These are phyloP conservation scores for Alfaro cultratus DNA, from an alignment of 2,797 vertebrate species.

Conservation along the genomic window DNA sequence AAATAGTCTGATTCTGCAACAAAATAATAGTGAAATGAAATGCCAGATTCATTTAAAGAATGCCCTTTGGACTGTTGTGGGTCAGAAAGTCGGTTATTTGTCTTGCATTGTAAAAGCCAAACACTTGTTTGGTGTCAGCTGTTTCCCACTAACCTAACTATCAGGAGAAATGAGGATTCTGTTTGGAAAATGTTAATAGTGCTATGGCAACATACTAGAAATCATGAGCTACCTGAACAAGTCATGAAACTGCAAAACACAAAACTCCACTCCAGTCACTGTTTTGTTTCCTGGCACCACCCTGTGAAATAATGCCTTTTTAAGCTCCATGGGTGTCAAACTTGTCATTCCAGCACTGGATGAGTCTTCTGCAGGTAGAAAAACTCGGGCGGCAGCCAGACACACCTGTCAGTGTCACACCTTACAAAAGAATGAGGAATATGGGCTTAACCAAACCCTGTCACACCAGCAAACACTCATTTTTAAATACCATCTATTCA, in stretches of 20 bases:
- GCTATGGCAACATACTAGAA: neutral
- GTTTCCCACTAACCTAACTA: neutral
- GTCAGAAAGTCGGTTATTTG: neutral
- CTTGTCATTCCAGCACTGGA: slow-evolving; percentile 46
- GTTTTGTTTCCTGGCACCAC: slow-evolving; percentile 19
- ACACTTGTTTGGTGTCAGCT: neutral
- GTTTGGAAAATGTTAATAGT: neutral
- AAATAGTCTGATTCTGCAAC: neutral
- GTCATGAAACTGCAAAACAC: neutral
- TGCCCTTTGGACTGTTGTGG: neutral
- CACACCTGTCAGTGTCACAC: slow-evolving; percentile 63
- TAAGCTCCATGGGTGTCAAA: slow-evolving; percentile 35
- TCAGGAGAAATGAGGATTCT: neutral
- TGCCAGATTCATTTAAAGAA: neutral
- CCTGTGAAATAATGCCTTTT: slow-evolving; percentile 32
- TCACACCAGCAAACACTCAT: slow-evolving; percentile 29
- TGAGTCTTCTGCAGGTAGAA: slow-evolving; percentile 18
- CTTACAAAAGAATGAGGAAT: slow-evolving; percentile 63
- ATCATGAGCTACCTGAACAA: neutral
- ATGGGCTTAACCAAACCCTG: slow-evolving; percentile 12
- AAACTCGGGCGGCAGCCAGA: slow-evolving; percentile 34
- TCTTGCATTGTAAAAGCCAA: neutral
- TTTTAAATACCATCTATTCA: neutral
- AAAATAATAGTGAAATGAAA: neutral
- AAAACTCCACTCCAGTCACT: neutral